Evolutionary conservation across 2,888 invertebrate genomes (phyloP).

Genomic region (Folsomia candida): DNA sequence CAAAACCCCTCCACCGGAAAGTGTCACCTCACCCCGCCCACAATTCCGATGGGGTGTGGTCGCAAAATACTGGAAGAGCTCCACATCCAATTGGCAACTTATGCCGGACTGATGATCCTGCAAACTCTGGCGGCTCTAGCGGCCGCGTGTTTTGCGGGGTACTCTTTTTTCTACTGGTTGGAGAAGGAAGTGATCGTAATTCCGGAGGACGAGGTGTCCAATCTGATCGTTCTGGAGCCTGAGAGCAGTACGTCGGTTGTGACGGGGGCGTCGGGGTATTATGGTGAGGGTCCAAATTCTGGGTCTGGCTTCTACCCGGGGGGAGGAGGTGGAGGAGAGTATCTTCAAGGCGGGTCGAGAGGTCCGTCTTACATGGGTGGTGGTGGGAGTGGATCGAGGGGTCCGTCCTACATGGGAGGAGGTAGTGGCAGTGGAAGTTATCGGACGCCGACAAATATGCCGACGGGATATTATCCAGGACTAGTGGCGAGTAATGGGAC

Average conservation of each 20-base stretch:
- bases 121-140: slow-evolving; percentile 25
- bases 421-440: not conserved
- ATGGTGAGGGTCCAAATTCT: not conserved
- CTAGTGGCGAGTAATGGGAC: not conserved
- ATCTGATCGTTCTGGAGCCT: slow-evolving; percentile 43
- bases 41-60: slow-evolving; percentile 46
- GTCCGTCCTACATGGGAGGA: too few relatives aligned
- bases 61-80: slow-evolving; percentile 33
- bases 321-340: not conserved
- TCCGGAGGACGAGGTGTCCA: slow-evolving; percentile 46
- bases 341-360: not conserved
- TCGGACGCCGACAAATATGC: not conserved
- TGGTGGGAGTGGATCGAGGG: not conserved
- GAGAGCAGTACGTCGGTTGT: slow-evolving; percentile 28
- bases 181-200: slow-evolving; percentile 44
- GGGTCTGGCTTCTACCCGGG: not conserved
- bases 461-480: not conserved
- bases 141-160: slow-evolving; percentile 29
- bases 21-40: slow-evolving; percentile 44
- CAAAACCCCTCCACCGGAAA: slow-evolving; percentile 43
- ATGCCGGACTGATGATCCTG: slow-evolving; percentile 27
- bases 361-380: not conserved
- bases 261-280: not conserved
- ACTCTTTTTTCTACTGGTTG: slow-evolving; percentile 48
- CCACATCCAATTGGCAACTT: slow-evolving; percentile 19